Conservation (phyloP, 2,888 invertebrate genomes). For the Leptopilina drosophilae region DNA sequence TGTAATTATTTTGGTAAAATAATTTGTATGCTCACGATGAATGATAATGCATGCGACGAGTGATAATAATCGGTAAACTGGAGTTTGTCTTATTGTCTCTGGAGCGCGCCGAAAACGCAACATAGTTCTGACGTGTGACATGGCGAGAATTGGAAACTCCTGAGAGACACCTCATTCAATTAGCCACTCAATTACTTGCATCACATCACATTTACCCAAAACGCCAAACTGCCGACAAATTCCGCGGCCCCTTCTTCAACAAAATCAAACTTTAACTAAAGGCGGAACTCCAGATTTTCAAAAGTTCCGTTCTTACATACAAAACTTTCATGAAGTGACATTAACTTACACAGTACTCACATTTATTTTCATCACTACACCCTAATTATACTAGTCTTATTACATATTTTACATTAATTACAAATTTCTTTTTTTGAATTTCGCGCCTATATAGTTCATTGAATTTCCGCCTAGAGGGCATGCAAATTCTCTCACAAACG, state of each 20-base stretch:
- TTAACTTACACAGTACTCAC: no score
- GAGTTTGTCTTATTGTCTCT: slow-evolving; percentile 29
- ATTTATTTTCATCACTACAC: no score
- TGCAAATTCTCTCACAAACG: no score
- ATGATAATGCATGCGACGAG: no score
- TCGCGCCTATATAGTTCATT: no score
- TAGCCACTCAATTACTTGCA: slow-evolving; percentile 76
- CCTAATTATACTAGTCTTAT: no score
- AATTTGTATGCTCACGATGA: slow-evolving; percentile 38
- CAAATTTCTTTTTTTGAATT: no score
- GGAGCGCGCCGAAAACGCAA: slow-evolving; percentile 42
- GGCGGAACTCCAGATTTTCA: slow-evolving; percentile 27
- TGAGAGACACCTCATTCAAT: slow-evolving; percentile 75
- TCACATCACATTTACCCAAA: slow-evolving; percentile 71
- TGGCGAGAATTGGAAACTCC: slow-evolving; percentile 69
- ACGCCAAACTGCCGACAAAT: slow-evolving; percentile 47
- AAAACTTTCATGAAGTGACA: slow-evolving; percentile 8
- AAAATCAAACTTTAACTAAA: slow-evolving; percentile 44
- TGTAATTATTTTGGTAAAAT: not conserved
- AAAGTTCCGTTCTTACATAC: not conserved
- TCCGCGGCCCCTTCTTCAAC: slow-evolving; percentile 47
- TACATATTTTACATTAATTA: no score
- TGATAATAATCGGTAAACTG: slow-evolving; percentile 31
- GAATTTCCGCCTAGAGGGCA: no score
- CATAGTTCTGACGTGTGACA: slow-evolving; percentile 74